Conservation (phyloP, 2,797 vertebrate species). For the Galago senegalensis region DNA sequence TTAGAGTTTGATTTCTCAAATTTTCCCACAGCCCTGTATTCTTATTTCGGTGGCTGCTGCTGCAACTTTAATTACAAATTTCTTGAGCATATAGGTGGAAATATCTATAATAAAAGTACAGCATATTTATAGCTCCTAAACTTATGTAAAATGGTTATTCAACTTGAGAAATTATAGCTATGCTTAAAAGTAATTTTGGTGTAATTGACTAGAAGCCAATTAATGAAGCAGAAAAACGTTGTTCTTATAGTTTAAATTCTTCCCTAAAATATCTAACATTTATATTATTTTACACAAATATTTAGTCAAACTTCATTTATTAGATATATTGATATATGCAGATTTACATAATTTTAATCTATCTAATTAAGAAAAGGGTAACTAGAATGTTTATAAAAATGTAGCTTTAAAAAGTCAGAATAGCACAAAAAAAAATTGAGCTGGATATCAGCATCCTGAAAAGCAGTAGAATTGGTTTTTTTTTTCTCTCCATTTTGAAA, state of each 20-base stretch:
- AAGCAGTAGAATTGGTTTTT: background rate
- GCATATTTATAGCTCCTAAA: conserved; percentile 69
- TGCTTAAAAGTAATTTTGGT: conserved; percentile 72
- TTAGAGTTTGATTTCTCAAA: conserved; percentile 82
- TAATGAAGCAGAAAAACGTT: conserved; percentile 50
- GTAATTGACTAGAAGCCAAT: conserved; percentile 17
- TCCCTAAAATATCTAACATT: conserved; percentile 41
- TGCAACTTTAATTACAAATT: conserved; percentile 73
- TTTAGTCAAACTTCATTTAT: conserved; percentile 19
- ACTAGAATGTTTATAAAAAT: conserved; percentile 24
- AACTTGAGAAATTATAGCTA: conserved; percentile 40
- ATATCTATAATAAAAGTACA: conserved; percentile 12
- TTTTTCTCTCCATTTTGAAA: conserved; percentile 67
- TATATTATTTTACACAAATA: background rate
- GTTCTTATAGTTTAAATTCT: conserved; percentile 35
- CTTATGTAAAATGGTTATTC: conserved; percentile 61
- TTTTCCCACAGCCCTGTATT: conserved; percentile 78
- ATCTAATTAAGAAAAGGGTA: background rate
- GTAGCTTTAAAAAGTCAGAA: background rate
- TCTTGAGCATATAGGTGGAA: conserved; percentile 60
- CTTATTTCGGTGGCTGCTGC: conserved; percentile 31
- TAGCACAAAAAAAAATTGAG: conserved; percentile 25
- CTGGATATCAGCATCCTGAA: background rate
- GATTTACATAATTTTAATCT: background rate
- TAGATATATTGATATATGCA: conserved; percentile 35